These are phyloP conservation scores for Vesta saturnalis DNA, from an alignment of 2,888 invertebrate species.

Conservation along the genomic window DNA sequence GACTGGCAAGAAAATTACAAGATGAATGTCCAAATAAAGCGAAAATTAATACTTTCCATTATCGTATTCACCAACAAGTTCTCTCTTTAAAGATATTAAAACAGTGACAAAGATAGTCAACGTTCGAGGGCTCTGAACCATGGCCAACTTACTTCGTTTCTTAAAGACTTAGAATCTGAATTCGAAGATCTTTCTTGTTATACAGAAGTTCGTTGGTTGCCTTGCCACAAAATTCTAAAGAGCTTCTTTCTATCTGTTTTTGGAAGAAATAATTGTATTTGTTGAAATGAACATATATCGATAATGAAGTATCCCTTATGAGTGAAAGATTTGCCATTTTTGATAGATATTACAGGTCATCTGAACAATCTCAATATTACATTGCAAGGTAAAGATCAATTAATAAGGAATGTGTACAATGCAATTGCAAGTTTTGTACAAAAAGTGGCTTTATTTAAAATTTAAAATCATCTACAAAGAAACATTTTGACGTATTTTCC, in stretches of 20 bases:
- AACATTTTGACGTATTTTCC: no score
- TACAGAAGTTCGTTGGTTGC: slow-evolving; percentile 1
- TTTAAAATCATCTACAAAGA: no score
- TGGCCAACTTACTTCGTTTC: not conserved
- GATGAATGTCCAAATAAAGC: not conserved
- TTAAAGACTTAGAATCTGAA: not conserved
- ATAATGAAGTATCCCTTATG: no score
- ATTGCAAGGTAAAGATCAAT: no score
- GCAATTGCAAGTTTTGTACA: no score
- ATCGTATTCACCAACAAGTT: not conserved
- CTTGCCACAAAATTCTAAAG: not conserved
- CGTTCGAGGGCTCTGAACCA: no score
- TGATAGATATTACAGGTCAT: no score
- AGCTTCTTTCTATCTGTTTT: not conserved
- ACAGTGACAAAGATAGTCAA: not conserved
- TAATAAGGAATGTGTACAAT: no score
- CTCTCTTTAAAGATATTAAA: slow-evolving; percentile 1
- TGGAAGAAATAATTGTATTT: slow-evolving; percentile 10
- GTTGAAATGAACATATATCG: slow-evolving; percentile 6
- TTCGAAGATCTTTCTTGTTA: not conserved
- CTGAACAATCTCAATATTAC: no score
- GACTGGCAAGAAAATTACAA: slow-evolving; percentile 4
- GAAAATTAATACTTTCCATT: not conserved
- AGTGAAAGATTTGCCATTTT: no score
- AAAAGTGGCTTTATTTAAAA: no score